A percentile compares a stretch with the other conserved stretches of the same genome.
Conservation (phyloP, 2,797 vertebrate species). For the Pampus argenteus region DNA sequence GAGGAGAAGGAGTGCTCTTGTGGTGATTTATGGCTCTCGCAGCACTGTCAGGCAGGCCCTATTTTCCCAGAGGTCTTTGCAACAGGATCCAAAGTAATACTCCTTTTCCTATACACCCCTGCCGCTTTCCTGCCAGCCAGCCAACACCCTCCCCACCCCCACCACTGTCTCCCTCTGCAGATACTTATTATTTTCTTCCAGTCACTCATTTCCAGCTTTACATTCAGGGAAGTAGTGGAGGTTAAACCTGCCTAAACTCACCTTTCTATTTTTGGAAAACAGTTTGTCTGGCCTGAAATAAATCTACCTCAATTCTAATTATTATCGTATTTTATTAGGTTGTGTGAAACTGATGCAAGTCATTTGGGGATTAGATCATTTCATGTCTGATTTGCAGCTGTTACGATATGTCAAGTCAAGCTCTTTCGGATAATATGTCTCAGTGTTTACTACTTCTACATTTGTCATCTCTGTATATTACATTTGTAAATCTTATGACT, state of each 20-base stretch:
- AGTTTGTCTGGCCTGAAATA: neutral
- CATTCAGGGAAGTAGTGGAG: constrained; percentile 17
- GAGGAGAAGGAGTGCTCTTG: constrained; percentile 69
- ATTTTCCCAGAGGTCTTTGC: constrained; percentile 80
- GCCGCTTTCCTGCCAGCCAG: constrained; percentile 36
- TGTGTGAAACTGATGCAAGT: neutral
- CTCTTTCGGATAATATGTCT: neutral
- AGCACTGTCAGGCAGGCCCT: constrained; percentile 69
- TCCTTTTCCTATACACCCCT: constrained; percentile 50
- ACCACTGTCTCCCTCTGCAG: constrained; percentile 12
- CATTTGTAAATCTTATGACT: neutral
- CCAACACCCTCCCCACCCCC: constrained; percentile 19
- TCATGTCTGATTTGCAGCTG: neutral
- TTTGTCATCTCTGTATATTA: neutral
- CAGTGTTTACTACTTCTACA: neutral
- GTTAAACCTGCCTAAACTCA: constrained; percentile 23
- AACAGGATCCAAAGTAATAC: constrained; percentile 74
- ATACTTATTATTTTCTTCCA: constrained; percentile 37
- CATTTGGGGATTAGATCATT: neutral
- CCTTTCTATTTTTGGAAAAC: constrained; percentile 17
- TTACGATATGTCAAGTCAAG: neutral
- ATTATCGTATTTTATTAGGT: neutral
- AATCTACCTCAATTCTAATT: neutral
- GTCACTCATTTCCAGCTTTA: constrained; percentile 22
- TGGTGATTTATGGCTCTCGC: constrained; percentile 80